Conservation (phyloP, 2,797 vertebrate species). For the Channallabes apus region DNA sequence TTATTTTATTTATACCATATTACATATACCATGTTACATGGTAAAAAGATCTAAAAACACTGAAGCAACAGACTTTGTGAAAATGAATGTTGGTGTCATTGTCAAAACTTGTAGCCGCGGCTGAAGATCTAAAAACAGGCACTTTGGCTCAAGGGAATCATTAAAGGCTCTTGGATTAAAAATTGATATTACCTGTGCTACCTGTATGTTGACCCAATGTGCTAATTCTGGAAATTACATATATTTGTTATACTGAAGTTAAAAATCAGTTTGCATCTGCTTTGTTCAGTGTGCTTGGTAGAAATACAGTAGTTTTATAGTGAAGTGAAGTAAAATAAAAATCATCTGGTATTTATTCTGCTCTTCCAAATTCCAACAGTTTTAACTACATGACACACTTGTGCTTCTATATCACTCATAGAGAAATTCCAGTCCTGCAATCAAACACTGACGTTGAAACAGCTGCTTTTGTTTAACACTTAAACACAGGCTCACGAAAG, state of each 20-base stretch:
- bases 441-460: constrained; percentile 5
- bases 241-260: background rate
- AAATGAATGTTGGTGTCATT: too few relatives aligned
- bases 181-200: background rate
- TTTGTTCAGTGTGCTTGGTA: background rate
- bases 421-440: background rate
- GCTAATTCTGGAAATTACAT: background rate
- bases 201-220: background rate
- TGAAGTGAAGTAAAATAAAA: background rate
- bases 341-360: background rate
- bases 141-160: background rate
- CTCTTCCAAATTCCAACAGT: background rate
- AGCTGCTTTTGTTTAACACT: constrained; percentile 20
- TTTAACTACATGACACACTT: background rate
- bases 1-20: too few relatives aligned
- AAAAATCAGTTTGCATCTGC: background rate
- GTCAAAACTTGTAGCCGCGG: too few relatives aligned
- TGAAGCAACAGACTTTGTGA: too few relatives aligned
- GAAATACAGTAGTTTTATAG: background rate
- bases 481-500: background rate
- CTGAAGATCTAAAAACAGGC: background rate
- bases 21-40: too few relatives aligned
- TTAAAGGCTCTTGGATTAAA: background rate
- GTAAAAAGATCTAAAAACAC: too few relatives aligned
- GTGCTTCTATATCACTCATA: background rate